phyloP scores from a whole-genome alignment of 2,797 vertebrate species.

The Coracias cyanogaster region DNA sequence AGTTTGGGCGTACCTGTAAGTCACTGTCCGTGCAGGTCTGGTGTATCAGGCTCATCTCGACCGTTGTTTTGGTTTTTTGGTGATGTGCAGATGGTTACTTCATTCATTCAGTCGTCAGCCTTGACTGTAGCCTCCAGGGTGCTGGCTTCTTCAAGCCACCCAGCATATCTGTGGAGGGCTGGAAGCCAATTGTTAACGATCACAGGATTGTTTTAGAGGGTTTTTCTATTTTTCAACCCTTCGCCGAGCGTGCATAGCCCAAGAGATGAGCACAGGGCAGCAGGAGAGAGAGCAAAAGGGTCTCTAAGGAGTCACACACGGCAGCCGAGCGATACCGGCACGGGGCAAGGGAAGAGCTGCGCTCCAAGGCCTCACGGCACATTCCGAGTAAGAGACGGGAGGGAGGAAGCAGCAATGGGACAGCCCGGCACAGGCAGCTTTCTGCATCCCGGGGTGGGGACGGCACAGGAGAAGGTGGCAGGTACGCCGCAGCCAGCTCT shows the following conservation, averaged over 20 bases:
- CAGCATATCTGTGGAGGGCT: accelerated
- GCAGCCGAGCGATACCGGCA: accelerated
- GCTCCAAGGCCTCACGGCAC: not conserved
- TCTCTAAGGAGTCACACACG: not conserved
- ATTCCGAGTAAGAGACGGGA: not conserved
- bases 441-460: not conserved
- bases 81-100: not conserved
- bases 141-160: accelerated
- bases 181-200: not conserved
- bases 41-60: not conserved
- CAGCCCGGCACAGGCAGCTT: not conserved
- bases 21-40: accelerated
- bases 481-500: not conserved
- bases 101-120: not conserved
- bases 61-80: not conserved
- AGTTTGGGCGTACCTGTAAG: not conserved
- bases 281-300: not conserved
- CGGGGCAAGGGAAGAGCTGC: not conserved
- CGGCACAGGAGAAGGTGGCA: accelerated
- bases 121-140: accelerated
- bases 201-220: accelerated
- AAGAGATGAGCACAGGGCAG: accelerated
- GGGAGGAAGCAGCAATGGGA: not conserved
- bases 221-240: too few relatives aligned
- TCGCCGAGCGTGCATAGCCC: not conserved